Conservation (phyloP, 1,140 invertebrate genomes). For the Ostrea denselamellosa region DNA sequence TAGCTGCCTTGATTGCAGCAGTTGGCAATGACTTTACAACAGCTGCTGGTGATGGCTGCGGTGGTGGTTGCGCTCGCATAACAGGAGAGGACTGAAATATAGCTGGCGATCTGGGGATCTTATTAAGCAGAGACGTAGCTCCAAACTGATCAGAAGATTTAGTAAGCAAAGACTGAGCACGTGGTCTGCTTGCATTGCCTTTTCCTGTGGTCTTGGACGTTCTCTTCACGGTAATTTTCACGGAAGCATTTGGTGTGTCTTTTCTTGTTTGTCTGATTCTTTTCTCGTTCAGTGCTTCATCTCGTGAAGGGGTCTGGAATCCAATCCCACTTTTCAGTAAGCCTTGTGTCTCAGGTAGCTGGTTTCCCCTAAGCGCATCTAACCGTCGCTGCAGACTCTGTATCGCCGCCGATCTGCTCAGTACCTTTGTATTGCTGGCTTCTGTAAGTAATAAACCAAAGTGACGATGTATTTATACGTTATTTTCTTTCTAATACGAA, state of each 20-base stretch:
- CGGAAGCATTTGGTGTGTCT: constrained; percentile 4
- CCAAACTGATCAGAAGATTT: not conserved
- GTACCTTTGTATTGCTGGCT: not conserved
- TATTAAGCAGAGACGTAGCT: not conserved
- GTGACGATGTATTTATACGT: not conserved
- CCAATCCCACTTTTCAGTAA: not conserved
- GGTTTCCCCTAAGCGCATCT: not conserved
- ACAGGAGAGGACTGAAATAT: not conserved
- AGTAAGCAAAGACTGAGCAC: not conserved
- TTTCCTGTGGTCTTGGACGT: not conserved
- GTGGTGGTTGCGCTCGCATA: not conserved
- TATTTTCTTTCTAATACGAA: not conserved
- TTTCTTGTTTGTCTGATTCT: not conserved
- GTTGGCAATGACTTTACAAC: not conserved
- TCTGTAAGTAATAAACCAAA: not conserved
- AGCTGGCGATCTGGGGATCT: not conserved
- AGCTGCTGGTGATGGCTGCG: not conserved
- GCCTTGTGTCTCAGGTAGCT: not conserved
- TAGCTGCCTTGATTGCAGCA: not conserved
- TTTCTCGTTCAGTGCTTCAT: not conserved
- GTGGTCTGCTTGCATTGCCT: not conserved
- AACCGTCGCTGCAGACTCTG: constrained; percentile 13
- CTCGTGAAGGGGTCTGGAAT: not conserved
- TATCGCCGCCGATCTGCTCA: not conserved
- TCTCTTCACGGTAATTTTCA: not conserved